These are phyloP conservation scores for Subacronicta megacephala DNA, from an alignment of 2,888 invertebrate species.

Conservation along the genomic window DNA sequence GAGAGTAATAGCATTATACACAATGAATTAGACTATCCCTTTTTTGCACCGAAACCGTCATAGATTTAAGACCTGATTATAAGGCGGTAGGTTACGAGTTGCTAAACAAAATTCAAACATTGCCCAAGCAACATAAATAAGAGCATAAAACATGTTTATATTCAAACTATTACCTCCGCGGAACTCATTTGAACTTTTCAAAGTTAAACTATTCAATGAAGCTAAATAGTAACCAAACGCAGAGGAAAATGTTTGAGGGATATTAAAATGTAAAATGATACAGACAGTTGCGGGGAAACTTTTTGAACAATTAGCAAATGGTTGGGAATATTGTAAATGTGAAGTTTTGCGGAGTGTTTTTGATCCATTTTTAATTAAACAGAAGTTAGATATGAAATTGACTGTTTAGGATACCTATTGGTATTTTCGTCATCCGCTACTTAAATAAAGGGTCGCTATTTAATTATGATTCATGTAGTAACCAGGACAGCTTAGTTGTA, in stretches of 20 bases:
- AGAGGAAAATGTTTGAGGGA: constrained; percentile 22
- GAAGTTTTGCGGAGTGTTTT: constrained; percentile 16
- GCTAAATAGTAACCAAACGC: constrained; percentile 35
- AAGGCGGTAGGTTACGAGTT: constrained; percentile 7
- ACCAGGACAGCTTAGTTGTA: no score
- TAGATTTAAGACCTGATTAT: no score
- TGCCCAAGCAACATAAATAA: constrained; percentile 37
- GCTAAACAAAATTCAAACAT: constrained; percentile 30
- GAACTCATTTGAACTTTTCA: constrained; percentile 53
- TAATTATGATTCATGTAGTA: no score
- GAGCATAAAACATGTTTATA: constrained; percentile 43
- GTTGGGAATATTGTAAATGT: constrained; percentile 4
- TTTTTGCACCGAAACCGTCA: no score
- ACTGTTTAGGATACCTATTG: neutral
- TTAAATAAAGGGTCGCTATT: no score
- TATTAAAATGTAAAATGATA: constrained; percentile 42
- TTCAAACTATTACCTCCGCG: constrained; percentile 44
- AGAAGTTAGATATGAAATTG: neutral
- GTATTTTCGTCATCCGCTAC: no score
- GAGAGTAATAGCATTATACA: no score
- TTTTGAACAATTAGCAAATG: constrained; percentile 25
- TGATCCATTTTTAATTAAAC: constrained; percentile 19
- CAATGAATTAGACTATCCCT: no score
- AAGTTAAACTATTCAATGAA: constrained; percentile 48
- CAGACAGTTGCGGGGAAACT: constrained; percentile 15